Percentiles rank a stretch among this genome's conserved stretches.
These are phyloP conservation scores for Carcinoscorpius rotundicauda DNA, from an alignment of 1,140 invertebrate species.

Conservation along the genomic window DNA sequence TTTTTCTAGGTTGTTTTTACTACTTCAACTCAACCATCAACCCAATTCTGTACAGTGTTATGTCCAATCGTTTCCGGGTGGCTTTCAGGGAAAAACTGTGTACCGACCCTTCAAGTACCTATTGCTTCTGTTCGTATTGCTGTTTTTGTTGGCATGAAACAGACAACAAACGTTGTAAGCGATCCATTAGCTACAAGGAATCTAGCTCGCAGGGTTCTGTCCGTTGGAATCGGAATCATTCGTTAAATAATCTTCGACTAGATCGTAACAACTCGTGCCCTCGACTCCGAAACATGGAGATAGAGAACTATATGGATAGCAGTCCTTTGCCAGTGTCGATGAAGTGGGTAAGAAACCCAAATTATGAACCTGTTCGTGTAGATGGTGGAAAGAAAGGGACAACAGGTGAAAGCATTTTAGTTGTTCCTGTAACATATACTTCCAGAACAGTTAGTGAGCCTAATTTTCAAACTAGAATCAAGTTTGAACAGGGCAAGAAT, in stretches of 20 bases:
- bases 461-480: too few relatives aligned
- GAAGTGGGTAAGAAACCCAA: not conserved
- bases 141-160: conserved; percentile 5
- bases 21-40: conserved; percentile 29
- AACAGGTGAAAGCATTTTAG: too few relatives aligned
- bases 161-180: not conserved
- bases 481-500: too few relatives aligned
- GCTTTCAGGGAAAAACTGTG: conserved; percentile 22
- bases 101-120: not conserved
- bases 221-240: not conserved
- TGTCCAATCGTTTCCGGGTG: conserved; percentile 27
- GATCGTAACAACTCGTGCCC: not conserved
- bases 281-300: not conserved
- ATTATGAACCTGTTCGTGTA: not conserved
- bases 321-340: not conserved
- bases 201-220: not conserved
- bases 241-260: not conserved
- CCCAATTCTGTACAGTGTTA: conserved; percentile 27
- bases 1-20: conserved; percentile 25
- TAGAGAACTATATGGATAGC: not conserved
- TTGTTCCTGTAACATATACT: too few relatives aligned
- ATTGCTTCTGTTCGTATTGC: conserved; percentile 4
- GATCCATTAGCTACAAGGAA: not conserved
- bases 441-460: too few relatives aligned
- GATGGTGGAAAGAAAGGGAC: not conserved